These are phyloP conservation scores for Molanna angustata DNA, from an alignment of 2,888 invertebrate genomes.

Conservation along the genomic window DNA sequence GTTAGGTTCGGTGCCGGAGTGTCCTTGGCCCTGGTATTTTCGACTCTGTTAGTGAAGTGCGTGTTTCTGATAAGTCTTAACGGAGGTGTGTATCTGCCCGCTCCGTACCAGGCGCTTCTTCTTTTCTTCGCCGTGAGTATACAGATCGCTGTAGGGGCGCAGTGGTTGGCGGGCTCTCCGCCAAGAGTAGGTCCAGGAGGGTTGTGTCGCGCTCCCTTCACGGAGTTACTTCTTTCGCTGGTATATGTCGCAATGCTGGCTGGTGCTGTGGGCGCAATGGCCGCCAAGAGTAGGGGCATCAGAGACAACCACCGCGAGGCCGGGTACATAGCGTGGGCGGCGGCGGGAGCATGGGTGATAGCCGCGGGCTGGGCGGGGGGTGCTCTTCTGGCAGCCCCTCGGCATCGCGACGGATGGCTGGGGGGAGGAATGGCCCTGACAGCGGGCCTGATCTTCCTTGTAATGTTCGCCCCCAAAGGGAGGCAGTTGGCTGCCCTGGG, in stretches of 20 bases:
- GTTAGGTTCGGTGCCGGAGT: constrained; percentile 80
- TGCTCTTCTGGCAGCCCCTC: constrained; percentile 73
- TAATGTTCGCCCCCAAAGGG: constrained; percentile 94
- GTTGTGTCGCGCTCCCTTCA: constrained; percentile 65
- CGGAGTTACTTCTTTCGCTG: constrained; percentile 72
- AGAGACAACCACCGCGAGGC: constrained; percentile 93
- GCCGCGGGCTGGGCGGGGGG: constrained; percentile 85
- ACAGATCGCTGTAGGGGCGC: constrained; percentile 80
- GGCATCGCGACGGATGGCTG: constrained; percentile 82
- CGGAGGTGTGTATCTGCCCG: constrained; percentile 87
- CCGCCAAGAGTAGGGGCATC: constrained; percentile 82
- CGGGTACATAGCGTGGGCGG: constrained; percentile 85
- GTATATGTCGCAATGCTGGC: constrained; percentile 83
- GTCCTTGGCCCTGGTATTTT: constrained; percentile 82
- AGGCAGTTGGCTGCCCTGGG: constrained; percentile 90
- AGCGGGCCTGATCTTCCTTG: constrained; percentile 80
- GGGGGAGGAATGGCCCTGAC: constrained; percentile 87
- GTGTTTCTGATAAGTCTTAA: constrained; percentile 90
- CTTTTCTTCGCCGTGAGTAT: constrained; percentile 89
- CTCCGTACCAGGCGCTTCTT: constrained; percentile 86
- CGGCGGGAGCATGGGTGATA: constrained; percentile 82
- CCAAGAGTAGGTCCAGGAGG: constrained; percentile 49
- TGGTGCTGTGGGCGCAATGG: constrained; percentile 78
- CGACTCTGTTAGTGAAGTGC: constrained; percentile 89
- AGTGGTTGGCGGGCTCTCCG: constrained; percentile 82